Percentiles rank a stretch among this genome's conserved stretches.
Conservation (phyloP, 2,888 invertebrate species). For the Helleia helle region DNA sequence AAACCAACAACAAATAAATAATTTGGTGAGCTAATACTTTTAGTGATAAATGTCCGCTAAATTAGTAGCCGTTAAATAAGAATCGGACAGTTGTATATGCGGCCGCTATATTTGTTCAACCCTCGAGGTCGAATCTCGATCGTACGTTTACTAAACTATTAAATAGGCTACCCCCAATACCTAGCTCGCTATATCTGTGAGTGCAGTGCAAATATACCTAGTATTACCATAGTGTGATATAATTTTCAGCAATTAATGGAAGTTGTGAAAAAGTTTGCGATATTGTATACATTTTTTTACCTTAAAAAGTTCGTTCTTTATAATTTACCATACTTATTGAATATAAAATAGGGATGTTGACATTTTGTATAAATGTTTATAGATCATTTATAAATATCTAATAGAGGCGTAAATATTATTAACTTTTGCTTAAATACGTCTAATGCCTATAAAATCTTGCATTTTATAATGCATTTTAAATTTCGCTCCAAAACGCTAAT, state of each 20-base stretch:
- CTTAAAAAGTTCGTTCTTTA: too few relatives aligned
- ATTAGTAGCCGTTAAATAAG: conserved; percentile 28
- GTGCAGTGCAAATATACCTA: not conserved
- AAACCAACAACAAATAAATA: conserved; percentile 45
- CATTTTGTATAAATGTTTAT: too few relatives aligned
- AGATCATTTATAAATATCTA: too few relatives aligned
- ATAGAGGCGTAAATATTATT: too few relatives aligned
- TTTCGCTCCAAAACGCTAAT: too few relatives aligned
- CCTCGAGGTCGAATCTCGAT: conserved; percentile 7
- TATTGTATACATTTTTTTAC: too few relatives aligned
- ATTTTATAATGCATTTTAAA: too few relatives aligned
- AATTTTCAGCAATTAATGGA: not conserved
- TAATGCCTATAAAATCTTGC: too few relatives aligned
- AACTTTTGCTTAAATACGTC: too few relatives aligned
- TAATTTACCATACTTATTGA: too few relatives aligned
- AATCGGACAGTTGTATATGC: conserved; percentile 20
- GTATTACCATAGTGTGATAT: too few relatives aligned
- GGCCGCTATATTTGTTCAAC: conserved; percentile 4
- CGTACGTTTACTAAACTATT: not conserved
- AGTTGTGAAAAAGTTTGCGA: not conserved
- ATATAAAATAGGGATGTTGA: too few relatives aligned
- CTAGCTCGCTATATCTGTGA: conserved; percentile 6
- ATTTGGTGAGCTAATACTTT: conserved; percentile 70
- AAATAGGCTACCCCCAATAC: conserved; percentile 4
- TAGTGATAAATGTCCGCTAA: conserved; percentile 38